Evolutionary conservation across 2,888 invertebrate genomes (phyloP), one percentile per base, ranked within the genome.

Genomic region (Cryptosula pallasiana): DNA sequence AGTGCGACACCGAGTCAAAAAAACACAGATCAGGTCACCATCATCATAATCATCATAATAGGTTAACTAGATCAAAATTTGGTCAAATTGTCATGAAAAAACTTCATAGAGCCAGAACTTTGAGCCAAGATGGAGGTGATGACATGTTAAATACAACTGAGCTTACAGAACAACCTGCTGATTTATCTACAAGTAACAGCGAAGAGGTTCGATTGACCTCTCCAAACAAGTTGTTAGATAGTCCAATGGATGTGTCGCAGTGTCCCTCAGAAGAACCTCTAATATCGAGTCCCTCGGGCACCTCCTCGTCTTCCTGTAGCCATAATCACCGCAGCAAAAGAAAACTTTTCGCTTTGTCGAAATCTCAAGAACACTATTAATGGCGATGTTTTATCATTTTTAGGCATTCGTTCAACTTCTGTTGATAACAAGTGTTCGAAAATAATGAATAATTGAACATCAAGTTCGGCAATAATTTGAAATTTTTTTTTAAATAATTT

Each of bases 211-310:
- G 45, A 45, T 32, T 16, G 13, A 20, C 32, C n/a, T 27, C 13
- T 27, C 25, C 63, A 32, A 13, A 20, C 9, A 27, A 25, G 34
- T 1, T 27, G 9, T 29, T 27, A 13, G 29, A 32, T 32, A 63
- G 63, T 32, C 27, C 63, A 5, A 5, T 63, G 27, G 63, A 63
- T 13, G 34, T 63, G 34, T 63, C 63, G 13, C 63, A 63, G 32
- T 63, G 63, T 63, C 63, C 34, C 5, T 63, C 63, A 13, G 63
- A 63, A 9, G 63, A 63, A n/a, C 63, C 32, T 13, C 63, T 63
- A 2, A 5, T 63, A 32, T 27, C 63, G 13, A 63, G 32, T 32
- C 45, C 45, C 5, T 13, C 45, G 20, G 45, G 20, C 9, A n/a
- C n/a, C n/a, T n/a, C n/a, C n/a, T n/a, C n/a, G n/a, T 45, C 45